These are phyloP conservation scores for Glareola pratincola DNA, from an alignment of 2,113 vertebrate species.

Conservation along the genomic window DNA sequence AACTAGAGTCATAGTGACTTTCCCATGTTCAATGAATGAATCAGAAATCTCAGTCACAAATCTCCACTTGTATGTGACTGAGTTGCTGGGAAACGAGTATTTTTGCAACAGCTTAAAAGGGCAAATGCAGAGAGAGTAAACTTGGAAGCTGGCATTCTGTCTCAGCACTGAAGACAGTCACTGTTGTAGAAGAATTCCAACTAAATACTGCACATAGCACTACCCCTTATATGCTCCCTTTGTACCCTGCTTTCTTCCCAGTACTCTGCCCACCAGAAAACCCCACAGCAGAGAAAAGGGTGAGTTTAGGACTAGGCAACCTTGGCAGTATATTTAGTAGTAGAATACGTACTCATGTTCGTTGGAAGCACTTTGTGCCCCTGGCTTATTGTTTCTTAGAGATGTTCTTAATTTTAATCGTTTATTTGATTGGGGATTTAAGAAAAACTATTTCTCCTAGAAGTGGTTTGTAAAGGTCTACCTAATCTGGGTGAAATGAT, in stretches of 20 bases:
- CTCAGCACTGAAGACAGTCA: not conserved
- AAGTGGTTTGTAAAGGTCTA: not conserved
- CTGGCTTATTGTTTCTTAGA: not conserved
- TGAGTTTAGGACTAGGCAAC: not conserved
- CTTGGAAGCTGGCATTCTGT: not conserved
- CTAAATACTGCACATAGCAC: not conserved
- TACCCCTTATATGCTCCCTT: not conserved
- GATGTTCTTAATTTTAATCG: not conserved
- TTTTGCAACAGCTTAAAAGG: not conserved
- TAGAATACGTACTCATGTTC: fast-evolving
- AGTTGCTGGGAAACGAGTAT: not conserved
- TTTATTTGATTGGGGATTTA: not conserved
- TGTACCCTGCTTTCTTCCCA: not conserved
- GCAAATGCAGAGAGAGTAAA: not conserved
- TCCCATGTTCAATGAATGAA: not conserved
- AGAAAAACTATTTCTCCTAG: not conserved
- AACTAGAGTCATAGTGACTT: not conserved
- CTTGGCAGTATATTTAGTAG: not conserved
- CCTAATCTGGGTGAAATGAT: not conserved
- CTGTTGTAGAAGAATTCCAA: not conserved
- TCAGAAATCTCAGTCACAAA: not conserved
- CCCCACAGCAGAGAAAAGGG: not conserved
- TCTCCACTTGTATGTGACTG: not conserved
- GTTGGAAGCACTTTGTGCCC: not conserved
- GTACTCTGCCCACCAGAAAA: not conserved